Evolutionary conservation across 2,797 vertebrate genomes (phyloP).

Genomic region (Melanitta fusca): DNA sequence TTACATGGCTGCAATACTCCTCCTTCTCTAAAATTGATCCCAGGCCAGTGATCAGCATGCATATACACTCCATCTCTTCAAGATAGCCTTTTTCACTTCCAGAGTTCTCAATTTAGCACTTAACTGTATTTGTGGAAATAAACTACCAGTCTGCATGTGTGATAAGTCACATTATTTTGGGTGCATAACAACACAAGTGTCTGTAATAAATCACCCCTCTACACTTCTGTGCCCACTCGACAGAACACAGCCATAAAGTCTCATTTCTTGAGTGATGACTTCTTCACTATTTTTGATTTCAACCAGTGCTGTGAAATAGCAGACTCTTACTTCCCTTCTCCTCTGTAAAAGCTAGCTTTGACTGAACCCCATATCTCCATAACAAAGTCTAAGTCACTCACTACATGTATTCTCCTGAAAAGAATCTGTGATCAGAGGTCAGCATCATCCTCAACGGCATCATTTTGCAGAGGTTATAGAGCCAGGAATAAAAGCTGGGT

Average conservation of each 20-base stretch:
- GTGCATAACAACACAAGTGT: slow-evolving; percentile 36
- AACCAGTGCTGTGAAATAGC: not conserved
- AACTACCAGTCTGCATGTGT: slow-evolving; percentile 39
- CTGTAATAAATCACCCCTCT: slow-evolving; percentile 38
- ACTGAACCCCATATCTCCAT: not conserved
- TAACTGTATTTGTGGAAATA: not conserved
- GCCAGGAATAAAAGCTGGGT: not conserved
- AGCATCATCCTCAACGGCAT: not conserved
- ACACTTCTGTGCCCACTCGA: slow-evolving; percentile 30
- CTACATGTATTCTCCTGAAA: not conserved
- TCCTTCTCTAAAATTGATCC: not conserved
- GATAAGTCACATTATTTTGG: slow-evolving; percentile 56
- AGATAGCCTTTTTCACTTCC: slow-evolving; percentile 21
- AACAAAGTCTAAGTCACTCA: not conserved
- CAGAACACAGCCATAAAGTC: slow-evolving; percentile 3
- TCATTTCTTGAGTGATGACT: slow-evolving; percentile 33
- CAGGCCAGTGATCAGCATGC: not conserved
- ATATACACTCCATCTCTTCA: not conserved
- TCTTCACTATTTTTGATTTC: slow-evolving; percentile 29
- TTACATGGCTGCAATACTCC: not conserved
- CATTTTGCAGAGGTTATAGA: not conserved
- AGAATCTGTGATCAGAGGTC: not conserved
- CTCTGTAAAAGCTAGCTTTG: not conserved
- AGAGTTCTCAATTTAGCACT: slow-evolving; percentile 9
- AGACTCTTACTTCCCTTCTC: not conserved